Evolutionary conservation across 2,113 vertebrate genomes (phyloP), one percentile per base, ranked within the genome.

Genomic region (human (Homo sapiens)): DNA sequence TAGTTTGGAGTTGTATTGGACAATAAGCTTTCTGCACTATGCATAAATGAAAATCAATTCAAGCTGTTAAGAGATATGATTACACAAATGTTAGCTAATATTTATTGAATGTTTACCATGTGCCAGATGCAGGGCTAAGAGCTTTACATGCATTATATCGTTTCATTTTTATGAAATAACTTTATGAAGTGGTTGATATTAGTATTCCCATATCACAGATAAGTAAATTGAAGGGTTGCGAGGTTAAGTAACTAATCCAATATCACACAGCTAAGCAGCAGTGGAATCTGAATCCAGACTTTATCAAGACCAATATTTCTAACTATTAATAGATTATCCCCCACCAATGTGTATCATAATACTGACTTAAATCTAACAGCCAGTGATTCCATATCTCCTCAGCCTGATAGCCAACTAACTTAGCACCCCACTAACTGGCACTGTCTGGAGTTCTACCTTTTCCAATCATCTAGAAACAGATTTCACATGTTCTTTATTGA

Each of bases 51-150:
- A 68, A 83, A 43, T 22, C n/a, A 73, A 52, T 66, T 90, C 80
- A 84, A 75, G n/a, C 48, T 68, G 8, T 16, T n/a, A 30, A 48
- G 23, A 84, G 30, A 68, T n/a, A 57, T 7, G 48, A 72, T 48
- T 78, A 72, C 68, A 84, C 35, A 84, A 95, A 68, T 80, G 59
- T 72, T 86, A 70, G 40, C 89, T 91, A 59, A 95, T 61, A 91
- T 95, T 78, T 93, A 72, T 48, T 86, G 48, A 85, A 80, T 43
- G 13, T 30, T 85, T 23, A 72, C 9, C 35, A 22, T 68, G 70
- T 72, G 25, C 40, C 40, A 72, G 55, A 70, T 45, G 45, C 8
- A 85, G 17, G 38, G 61, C 20, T 80, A 79, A 50, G 88, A 79
- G 81, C 8, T 68, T 68, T 81, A 35, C 20, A 25, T 4, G 40